Conservation (phyloP, 2,888 invertebrate species). For the Cremastinae sp. region DNA sequence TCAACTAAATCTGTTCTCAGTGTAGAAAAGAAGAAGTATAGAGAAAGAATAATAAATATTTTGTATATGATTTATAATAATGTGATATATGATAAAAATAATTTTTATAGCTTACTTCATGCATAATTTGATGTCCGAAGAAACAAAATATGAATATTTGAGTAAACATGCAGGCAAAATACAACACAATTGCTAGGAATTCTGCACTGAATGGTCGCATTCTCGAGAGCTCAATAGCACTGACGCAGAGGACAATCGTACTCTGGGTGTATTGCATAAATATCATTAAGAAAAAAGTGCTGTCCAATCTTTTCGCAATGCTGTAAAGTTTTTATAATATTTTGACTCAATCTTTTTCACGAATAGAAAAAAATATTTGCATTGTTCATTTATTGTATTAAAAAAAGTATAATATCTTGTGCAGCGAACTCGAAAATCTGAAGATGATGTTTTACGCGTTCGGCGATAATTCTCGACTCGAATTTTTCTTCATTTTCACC, state of each 20-base stretch:
- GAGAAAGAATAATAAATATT: too few species aligned
- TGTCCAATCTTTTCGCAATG: too few species aligned
- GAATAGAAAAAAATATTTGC: too few species aligned
- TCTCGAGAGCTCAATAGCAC: slow-evolving; percentile 63
- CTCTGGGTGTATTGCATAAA: slow-evolving; percentile 62
- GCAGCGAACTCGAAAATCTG: slow-evolving; percentile 58
- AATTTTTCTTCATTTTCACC: neutral
- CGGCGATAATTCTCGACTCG: slow-evolving; percentile 41
- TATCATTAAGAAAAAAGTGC: too few species aligned
- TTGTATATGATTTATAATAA: too few species aligned
- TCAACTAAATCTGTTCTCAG: too few species aligned
- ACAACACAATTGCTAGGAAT: slow-evolving; percentile 58
- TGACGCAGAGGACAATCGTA: slow-evolving; percentile 63
- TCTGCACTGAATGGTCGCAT: slow-evolving; percentile 47
- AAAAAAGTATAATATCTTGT: too few species aligned
- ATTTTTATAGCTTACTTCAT: slow-evolving; percentile 65
- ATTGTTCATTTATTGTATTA: too few species aligned
- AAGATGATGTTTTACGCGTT: slow-evolving; percentile 55
- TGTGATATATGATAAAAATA: too few species aligned
- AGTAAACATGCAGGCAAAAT: slow-evolving; percentile 59
- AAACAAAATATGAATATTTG: slow-evolving; percentile 71
- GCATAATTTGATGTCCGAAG: slow-evolving; percentile 69
- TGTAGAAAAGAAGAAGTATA: too few species aligned
- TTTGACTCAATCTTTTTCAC: too few species aligned
- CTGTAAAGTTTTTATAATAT: too few species aligned